Evolutionary conservation across 1,140 invertebrate genomes (phyloP).

Genomic region (Drosophila nigromelanica): DNA sequence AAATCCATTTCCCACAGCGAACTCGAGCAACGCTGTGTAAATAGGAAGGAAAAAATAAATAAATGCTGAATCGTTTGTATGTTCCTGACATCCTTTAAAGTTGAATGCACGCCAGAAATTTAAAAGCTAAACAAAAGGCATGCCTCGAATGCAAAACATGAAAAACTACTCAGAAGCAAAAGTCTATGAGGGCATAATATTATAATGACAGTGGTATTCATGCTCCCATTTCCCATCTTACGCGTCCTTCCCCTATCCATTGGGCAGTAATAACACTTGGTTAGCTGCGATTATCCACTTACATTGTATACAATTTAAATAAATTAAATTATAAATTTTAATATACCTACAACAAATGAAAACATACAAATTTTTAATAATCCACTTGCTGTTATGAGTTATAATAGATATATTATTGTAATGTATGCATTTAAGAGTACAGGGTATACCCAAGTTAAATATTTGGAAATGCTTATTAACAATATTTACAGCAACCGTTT

Average conservation of each 20-base stretch:
- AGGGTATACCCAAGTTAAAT: no score
- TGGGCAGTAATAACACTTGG: slow-evolving; percentile 30
- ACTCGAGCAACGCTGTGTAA: slow-evolving; percentile 16
- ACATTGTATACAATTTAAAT: slow-evolving; percentile 7
- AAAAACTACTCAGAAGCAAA: slow-evolving; percentile 56
- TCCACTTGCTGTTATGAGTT: no score
- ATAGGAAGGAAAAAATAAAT: background rate
- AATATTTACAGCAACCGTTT: no score
- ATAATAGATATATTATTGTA: no score
- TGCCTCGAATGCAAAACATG: slow-evolving; percentile 44
- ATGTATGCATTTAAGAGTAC: no score
- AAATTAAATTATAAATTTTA: no score
- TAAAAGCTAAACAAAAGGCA: slow-evolving; percentile 52
- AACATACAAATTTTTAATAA: no score
- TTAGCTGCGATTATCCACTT: slow-evolving; percentile 32
- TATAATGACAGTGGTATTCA: slow-evolving; percentile 33
- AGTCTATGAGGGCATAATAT: slow-evolving; percentile 26
- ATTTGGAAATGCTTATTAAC: no score
- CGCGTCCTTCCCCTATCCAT: no score
- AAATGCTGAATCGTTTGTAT: slow-evolving; percentile 32
- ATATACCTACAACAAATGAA: no score
- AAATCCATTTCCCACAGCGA: slow-evolving; percentile 43
- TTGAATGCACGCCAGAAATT: slow-evolving; percentile 33
- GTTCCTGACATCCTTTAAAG: slow-evolving; percentile 37
- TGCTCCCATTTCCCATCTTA: background rate